Percentiles rank a stretch among this genome's conserved stretches.
Conservation (phyloP, 1,140 invertebrate genomes). For the Odontomachus brunneus region DNA sequence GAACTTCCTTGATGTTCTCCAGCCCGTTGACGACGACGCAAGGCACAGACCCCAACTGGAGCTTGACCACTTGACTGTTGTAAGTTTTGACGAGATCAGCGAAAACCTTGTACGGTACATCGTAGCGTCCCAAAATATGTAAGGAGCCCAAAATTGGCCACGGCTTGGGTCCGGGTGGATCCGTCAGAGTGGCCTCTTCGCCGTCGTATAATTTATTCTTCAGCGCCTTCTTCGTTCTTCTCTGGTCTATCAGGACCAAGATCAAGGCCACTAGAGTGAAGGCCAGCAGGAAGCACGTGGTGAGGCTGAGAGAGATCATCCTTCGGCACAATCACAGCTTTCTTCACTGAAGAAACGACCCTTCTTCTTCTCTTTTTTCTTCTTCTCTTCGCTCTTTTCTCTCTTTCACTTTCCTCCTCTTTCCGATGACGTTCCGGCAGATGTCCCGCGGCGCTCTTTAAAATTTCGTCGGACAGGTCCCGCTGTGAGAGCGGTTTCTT, state of each 20-base stretch:
- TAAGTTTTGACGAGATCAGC: slow-evolving; percentile 85
- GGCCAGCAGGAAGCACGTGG: slow-evolving; percentile 75
- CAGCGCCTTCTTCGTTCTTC: slow-evolving; percentile 63
- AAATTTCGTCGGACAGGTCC: not conserved
- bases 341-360: slow-evolving; percentile 17
- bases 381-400: not conserved
- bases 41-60: slow-evolving; percentile 87
- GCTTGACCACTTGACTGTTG: slow-evolving; percentile 86
- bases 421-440: not conserved
- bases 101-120: slow-evolving; percentile 89
- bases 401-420: not conserved
- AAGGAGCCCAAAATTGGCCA: slow-evolving; percentile 88
- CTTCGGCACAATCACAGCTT: slow-evolving; percentile 46
- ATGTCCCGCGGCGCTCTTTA: not conserved
- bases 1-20: slow-evolving; percentile 88
- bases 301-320: slow-evolving; percentile 74
- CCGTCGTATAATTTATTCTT: slow-evolving; percentile 52
- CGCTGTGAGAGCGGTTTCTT: not conserved
- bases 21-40: slow-evolving; percentile 88
- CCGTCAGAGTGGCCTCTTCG: slow-evolving; percentile 65
- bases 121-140: slow-evolving; percentile 87
- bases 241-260: slow-evolving; percentile 75
- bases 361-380: not conserved
- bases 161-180: slow-evolving; percentile 86
- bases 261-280: slow-evolving; percentile 70